Evolutionary conservation across 2,113 vertebrate species (phyloP).

Genomic region (Acrocephalus arundinaceus): DNA sequence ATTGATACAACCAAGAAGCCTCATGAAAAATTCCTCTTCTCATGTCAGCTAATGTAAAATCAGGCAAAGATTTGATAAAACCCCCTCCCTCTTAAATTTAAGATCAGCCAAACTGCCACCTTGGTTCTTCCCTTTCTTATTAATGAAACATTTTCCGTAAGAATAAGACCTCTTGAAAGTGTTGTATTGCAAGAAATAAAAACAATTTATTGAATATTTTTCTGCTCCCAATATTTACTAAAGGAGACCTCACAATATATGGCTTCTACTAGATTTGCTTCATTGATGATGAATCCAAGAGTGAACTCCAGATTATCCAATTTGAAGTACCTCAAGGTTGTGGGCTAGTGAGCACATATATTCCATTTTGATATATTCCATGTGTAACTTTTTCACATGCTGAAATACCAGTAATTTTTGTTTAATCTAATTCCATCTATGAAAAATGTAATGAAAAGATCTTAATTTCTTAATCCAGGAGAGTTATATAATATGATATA

Average conservation of each 20-base stretch:
- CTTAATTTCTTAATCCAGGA: background rate
- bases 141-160: background rate
- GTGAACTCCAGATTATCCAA: background rate
- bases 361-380: background rate
- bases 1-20: background rate
- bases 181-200: background rate
- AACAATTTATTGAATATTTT: background rate
- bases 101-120: background rate
- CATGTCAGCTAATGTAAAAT: background rate
- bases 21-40: background rate
- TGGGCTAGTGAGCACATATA: background rate
- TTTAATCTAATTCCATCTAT: background rate
- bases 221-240: background rate
- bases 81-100: accelerated
- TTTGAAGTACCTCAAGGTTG: background rate
- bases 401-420: background rate
- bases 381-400: background rate
- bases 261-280: background rate
- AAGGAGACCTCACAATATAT: background rate
- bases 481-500: background rate
- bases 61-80: background rate
- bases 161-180: background rate
- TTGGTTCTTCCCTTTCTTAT: background rate
- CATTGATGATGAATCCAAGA: background rate
- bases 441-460: background rate